Percentiles rank a stretch among this genome's conserved stretches.
Conservation (phyloP, 2,888 invertebrate genomes). For the Epinotia demarniana region DNA sequence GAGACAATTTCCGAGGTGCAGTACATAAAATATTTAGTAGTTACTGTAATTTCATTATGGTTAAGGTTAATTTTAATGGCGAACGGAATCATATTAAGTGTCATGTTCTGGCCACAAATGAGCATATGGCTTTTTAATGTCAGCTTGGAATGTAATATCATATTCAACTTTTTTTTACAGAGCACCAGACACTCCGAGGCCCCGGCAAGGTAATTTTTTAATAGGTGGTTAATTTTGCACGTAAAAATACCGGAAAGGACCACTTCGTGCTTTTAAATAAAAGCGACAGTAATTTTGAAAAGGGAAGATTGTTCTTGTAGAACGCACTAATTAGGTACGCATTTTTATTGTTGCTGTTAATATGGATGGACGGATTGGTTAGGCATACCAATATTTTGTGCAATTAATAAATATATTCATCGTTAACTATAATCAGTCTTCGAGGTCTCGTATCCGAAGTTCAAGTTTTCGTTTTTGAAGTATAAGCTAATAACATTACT, state of each 20-base stretch:
- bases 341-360: too few relatives aligned
- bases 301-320: neutral
- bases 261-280: neutral
- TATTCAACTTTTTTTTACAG: constrained; percentile 14
- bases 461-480: too few relatives aligned
- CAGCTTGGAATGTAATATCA: neutral
- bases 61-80: constrained; percentile 3
- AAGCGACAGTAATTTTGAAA: neutral
- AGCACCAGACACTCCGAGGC: constrained; percentile 20
- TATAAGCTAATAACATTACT: too few relatives aligned
- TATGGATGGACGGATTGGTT: too few relatives aligned
- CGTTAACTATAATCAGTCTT: too few relatives aligned
- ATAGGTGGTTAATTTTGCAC: neutral
- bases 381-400: too few relatives aligned
- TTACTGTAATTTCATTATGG: neutral
- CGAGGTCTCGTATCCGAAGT: too few relatives aligned
- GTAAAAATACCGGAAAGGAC: neutral
- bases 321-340: too few relatives aligned
- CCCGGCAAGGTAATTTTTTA: constrained; percentile 20
- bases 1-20: neutral
- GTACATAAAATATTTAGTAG: neutral
- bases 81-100: neutral
- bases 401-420: too few relatives aligned
- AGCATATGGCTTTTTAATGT: neutral
- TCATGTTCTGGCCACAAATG: neutral